Evolutionary conservation across 2,113 vertebrate species (phyloP), one percentile per base, ranked within the genome.

Genomic region (Psammodynastes pulverulentus): DNA sequence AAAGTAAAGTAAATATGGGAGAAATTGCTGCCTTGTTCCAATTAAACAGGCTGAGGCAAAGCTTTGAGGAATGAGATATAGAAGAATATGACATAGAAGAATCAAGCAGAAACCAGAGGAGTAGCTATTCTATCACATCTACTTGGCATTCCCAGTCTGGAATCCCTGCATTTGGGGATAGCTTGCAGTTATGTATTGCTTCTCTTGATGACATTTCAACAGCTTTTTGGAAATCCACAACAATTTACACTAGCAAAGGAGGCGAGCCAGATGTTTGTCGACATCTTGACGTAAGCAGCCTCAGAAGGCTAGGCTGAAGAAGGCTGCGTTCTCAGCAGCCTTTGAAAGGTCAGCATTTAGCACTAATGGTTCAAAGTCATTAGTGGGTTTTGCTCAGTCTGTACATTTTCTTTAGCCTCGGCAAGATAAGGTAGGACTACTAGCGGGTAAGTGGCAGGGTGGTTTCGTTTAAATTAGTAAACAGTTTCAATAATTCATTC

Each of bases 211-310:
- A 91, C 95, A 93, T 88, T 96, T 93, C 94, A 96, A 1, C 95
- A 90, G 12, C 93, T 92, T 94, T 94, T 95, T 94, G 94, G 95
- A 54, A 96, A 95, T 91, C 96, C 91, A 91, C 94, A 95, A 90
- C 95, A 95, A 96, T 93, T 95, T 95, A 96, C 95, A 94, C 94
- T 94, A 95, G 94, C 92, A 93, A 95, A 94, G 96, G 96, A 49
- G 95, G 95, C 91, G 92, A 94, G 95, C 91, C 95, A 94, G 92
- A 94, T 92, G 54, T 89, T 95, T 90, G 94, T 87, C 94, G 87
- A 51, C 86, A 92, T 87, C 92, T 94, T 95, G 94, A 86, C 53
- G 58, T 89, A 89, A 86, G 53, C 0, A 10, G 94, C 92, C 92
- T 90, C 94, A 93, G 92, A 95, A 93, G 91, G 92, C 45, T 92